phyloP scores from a whole-genome alignment of 1,140 invertebrate genomes.

The Drosophila arizonae region DNA sequence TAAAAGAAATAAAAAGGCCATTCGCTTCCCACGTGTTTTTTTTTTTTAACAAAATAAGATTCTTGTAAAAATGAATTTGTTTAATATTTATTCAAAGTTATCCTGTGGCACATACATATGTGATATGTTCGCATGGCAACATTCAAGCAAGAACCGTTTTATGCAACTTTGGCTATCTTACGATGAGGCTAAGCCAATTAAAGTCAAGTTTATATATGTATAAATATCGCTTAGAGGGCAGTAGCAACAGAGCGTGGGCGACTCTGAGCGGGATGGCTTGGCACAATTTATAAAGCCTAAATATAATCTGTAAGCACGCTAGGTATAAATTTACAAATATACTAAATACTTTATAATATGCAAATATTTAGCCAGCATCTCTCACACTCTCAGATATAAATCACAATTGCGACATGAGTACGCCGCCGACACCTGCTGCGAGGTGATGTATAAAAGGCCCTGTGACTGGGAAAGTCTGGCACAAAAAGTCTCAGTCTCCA shows the following conservation, averaged over 20 bases:
- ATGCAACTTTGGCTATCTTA: neutral
- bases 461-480: neutral
- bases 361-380: constrained; percentile 26
- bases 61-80: no score
- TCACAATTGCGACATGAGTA: constrained; percentile 39
- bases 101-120: no score
- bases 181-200: neutral
- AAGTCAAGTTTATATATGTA: neutral
- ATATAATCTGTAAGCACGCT: constrained; percentile 11
- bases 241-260: constrained; percentile 17
- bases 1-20: neutral
- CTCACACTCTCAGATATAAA: constrained; percentile 41
- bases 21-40: neutral
- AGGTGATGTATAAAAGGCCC: constrained; percentile 51
- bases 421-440: constrained; percentile 16
- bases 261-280: neutral
- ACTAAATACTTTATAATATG: constrained; percentile 13
- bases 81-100: no score
- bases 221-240: neutral
- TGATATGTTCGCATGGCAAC: no score
- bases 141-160: neutral
- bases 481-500: constrained; percentile 9
- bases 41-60: no score
- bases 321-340: neutral
- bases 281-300: constrained; percentile 15